Percentiles rank a stretch among this genome's conserved stretches.
phyloP scores from a whole-genome alignment of 2,797 vertebrate genomes.

The Podargus strigoides region DNA sequence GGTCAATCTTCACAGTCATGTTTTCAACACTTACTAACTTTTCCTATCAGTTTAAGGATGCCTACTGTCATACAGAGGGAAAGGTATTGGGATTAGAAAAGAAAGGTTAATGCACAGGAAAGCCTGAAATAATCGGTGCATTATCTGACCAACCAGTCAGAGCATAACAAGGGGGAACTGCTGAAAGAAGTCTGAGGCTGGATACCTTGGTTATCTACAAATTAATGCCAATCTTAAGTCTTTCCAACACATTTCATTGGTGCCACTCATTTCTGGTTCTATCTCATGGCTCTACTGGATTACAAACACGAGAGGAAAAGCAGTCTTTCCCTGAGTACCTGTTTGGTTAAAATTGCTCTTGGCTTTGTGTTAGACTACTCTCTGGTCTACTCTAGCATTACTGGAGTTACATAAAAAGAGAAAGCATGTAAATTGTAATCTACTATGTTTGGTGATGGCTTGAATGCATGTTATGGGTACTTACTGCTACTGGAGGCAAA shows the following conservation, averaged over 20 bases:
- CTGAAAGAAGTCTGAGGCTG: background rate
- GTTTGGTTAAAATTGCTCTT: background rate
- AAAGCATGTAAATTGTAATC: background rate
- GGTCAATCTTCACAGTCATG: background rate
- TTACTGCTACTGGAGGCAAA: constrained; percentile 27
- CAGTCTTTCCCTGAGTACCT: background rate
- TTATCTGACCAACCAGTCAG: background rate
- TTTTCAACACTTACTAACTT: background rate
- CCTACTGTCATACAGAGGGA: background rate
- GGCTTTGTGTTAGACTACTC: background rate
- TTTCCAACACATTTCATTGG: background rate
- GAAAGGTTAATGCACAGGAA: background rate
- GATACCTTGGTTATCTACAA: background rate
- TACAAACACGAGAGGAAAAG: background rate
- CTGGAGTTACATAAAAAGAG: background rate
- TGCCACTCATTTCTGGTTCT: background rate
- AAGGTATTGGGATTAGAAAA: background rate
- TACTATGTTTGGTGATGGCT: background rate
- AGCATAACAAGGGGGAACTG: background rate
- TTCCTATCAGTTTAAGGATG: background rate
- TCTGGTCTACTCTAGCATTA: background rate
- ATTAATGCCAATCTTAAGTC: background rate
- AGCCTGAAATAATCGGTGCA: background rate
- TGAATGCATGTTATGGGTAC: background rate
- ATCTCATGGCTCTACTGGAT: background rate